These are phyloP conservation scores for Metopolophium dirhodum DNA, from an alignment of 1,140 invertebrate genomes.

Conservation along the genomic window DNA sequence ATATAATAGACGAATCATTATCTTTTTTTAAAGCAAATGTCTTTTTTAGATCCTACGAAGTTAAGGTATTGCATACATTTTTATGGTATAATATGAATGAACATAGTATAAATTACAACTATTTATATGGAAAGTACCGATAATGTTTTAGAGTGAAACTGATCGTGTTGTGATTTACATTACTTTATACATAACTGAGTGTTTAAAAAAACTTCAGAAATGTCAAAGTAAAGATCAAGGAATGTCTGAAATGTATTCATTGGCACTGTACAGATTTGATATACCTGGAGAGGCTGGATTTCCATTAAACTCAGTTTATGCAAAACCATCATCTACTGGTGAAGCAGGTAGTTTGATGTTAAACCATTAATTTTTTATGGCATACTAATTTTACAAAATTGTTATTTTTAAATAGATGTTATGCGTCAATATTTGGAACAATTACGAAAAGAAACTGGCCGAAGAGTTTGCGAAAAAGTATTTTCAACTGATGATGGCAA, in stretches of 20 bases:
- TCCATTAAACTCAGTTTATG: slow-evolving; percentile 97
- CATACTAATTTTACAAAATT: slow-evolving; percentile 35
- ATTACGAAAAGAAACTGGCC: slow-evolving; percentile 92
- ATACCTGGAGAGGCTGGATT: slow-evolving; percentile 96
- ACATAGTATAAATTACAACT: not conserved
- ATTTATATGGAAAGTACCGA: not conserved
- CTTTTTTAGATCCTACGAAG: slow-evolving; percentile 98
- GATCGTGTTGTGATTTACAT: slow-evolving; percentile 97
- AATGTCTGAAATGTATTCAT: slow-evolving; percentile 92
- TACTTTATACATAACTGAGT: slow-evolving; percentile 98
- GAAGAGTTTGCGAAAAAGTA: slow-evolving; percentile 89
- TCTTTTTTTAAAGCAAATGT: slow-evolving; percentile 99
- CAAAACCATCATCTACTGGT: slow-evolving; percentile 77
- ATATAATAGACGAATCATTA: slow-evolving; percentile 97
- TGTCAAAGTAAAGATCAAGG: slow-evolving; percentile 89
- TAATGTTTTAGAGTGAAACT: slow-evolving; percentile 79
- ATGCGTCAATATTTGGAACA: slow-evolving; percentile 95
- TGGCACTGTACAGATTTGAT: slow-evolving; percentile 94
- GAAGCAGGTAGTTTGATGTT: slow-evolving; percentile 74
- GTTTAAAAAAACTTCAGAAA: slow-evolving; percentile 92
- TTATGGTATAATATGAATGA: not conserved
- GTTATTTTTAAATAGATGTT: slow-evolving; percentile 72
- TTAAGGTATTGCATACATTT: slow-evolving; percentile 74
- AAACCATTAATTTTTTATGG: not conserved
- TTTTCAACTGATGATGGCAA: slow-evolving; percentile 89